phyloP scores from a whole-genome alignment of 2,888 invertebrate genomes.

The Toxonevra muliebris region DNA sequence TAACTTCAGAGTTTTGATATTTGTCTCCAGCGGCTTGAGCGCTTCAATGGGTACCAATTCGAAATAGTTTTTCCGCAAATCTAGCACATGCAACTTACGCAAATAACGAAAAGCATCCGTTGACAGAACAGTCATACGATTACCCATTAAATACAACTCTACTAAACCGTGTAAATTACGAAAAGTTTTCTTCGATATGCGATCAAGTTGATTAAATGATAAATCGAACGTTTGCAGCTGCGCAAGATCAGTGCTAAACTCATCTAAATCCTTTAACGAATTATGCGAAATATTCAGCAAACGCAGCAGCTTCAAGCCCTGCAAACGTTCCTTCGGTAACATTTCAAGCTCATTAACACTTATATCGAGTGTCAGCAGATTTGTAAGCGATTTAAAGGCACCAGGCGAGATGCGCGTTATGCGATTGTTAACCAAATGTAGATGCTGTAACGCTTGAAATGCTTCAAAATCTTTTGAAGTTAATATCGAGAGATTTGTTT shows the following conservation, averaged over 20 bases:
- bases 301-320: slow-evolving; percentile 78
- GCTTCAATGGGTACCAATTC: slow-evolving; percentile 82
- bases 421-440: slow-evolving; percentile 77
- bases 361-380: slow-evolving; percentile 80
- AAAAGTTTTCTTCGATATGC: slow-evolving; percentile 79
- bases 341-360: slow-evolving; percentile 84
- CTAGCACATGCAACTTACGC: slow-evolving; percentile 78
- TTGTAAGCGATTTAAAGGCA: slow-evolving; percentile 81
- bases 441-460: slow-evolving; percentile 79
- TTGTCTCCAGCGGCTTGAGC: slow-evolving; percentile 81
- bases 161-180: slow-evolving; percentile 78
- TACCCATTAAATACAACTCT: slow-evolving; percentile 82
- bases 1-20: slow-evolving; percentile 78
- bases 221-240: slow-evolving; percentile 82
- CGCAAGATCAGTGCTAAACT: slow-evolving; percentile 80
- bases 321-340: slow-evolving; percentile 84
- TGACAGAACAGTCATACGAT: slow-evolving; percentile 82
- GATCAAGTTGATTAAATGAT: slow-evolving; percentile 83
- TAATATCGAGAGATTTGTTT: slow-evolving; percentile 82
- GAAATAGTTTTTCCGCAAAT: slow-evolving; percentile 84
- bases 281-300: slow-evolving; percentile 86
- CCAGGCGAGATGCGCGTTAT: slow-evolving; percentile 84
- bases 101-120: slow-evolving; percentile 80
- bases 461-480: slow-evolving; percentile 87
- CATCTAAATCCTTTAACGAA: slow-evolving; percentile 80